A percentile compares a stretch with the other conserved stretches of the same genome.
These are phyloP conservation scores for Vanessa cardui DNA, from an alignment of 2,888 invertebrate genomes.

Conservation along the genomic window DNA sequence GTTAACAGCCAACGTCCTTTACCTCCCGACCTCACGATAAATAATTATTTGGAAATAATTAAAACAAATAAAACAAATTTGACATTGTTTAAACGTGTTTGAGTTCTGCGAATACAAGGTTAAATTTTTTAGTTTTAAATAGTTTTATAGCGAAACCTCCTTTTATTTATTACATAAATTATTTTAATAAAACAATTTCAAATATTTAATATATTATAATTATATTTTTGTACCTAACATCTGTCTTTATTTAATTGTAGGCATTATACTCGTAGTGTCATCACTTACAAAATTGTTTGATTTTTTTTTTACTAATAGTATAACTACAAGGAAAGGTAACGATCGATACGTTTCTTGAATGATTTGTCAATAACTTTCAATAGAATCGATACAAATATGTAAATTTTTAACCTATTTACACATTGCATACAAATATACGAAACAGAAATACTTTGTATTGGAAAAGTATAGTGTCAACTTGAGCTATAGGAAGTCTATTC, in stretches of 20 bases:
- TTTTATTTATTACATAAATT: no score
- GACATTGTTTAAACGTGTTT: constrained; percentile 2
- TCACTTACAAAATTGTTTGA: no score
- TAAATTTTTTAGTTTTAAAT: not conserved
- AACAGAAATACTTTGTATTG: constrained; percentile 4
- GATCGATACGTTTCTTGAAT: no score
- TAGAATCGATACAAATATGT: not conserved
- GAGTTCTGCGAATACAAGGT: not conserved
- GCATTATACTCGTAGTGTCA: no score
- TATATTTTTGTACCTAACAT: no score
- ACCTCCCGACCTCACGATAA: constrained; percentile 14
- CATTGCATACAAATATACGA: not conserved
- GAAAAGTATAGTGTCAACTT: constrained; percentile 24
- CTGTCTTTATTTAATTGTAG: no score
- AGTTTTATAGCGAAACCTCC: not conserved
- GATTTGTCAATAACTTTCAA: not conserved
- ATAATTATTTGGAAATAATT: not conserved
- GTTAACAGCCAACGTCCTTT: constrained; percentile 24
- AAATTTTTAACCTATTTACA: not conserved
- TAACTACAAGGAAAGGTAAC: no score
- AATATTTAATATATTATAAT: no score
- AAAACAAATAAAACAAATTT: not conserved
- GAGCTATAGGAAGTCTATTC: constrained; percentile 30
- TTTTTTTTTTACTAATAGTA: no score
- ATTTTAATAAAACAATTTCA: no score